Conservation (phyloP, 1,140 invertebrate species). For the Forficula auricularia region DNA sequence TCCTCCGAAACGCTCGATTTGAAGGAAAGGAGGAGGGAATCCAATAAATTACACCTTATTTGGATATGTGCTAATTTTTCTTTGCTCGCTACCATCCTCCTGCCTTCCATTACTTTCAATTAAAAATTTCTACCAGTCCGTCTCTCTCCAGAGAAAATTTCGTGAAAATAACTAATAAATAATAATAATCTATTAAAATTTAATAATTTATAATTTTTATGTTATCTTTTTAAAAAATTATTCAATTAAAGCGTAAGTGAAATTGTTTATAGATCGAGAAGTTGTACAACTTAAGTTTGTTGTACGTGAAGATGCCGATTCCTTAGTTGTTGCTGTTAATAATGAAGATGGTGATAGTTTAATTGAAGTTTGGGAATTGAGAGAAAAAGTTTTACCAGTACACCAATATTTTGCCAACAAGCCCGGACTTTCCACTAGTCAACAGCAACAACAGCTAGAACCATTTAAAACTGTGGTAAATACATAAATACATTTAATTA, state of each 20-base stretch:
- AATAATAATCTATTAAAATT: too few species aligned
- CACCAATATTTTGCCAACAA: conserved; percentile 51
- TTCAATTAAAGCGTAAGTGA: too few species aligned
- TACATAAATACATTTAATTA: conserved; percentile 16
- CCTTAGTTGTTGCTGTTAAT: conserved; percentile 51
- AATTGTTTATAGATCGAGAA: conserved; percentile 21
- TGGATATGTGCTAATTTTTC: too few species aligned
- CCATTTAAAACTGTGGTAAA: conserved; percentile 51
- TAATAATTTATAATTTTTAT: not conserved
- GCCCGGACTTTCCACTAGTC: conserved; percentile 14
- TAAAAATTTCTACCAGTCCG: too few species aligned
- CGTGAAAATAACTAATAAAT: too few species aligned
- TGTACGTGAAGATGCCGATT: conserved; percentile 62
- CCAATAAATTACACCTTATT: too few species aligned
- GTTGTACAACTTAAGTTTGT: conserved; percentile 65
- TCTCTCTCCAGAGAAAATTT: too few species aligned
- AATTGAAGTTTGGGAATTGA: conserved; percentile 72
- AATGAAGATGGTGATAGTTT: conserved; percentile 39
- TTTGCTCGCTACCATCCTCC: too few species aligned
- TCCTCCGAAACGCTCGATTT: too few species aligned
- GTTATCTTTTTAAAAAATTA: not conserved
- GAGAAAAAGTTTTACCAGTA: conserved; percentile 56
- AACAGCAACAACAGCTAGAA: too few species aligned
- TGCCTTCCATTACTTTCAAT: too few species aligned
- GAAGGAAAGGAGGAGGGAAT: too few species aligned